phyloP scores from a whole-genome alignment of 2,888 invertebrate species.

The Apodemia duryi region DNA sequence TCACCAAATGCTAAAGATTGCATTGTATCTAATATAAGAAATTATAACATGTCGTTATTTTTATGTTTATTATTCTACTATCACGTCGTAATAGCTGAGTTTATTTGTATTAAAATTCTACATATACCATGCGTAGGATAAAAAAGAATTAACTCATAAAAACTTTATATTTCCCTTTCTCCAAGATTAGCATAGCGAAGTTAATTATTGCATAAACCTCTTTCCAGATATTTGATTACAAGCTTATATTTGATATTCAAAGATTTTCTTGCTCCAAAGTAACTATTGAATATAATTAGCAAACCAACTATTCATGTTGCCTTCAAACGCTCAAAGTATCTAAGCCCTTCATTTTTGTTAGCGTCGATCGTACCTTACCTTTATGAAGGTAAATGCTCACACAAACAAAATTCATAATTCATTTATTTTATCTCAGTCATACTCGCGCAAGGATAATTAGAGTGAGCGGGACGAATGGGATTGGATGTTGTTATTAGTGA shows the following conservation, averaged over 20 bases:
- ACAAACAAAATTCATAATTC: conserved; percentile 54
- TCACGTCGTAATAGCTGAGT: no score
- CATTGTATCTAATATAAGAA: no score
- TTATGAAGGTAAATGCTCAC: conserved; percentile 63
- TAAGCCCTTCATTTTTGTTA: conserved; percentile 76
- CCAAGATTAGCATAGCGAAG: neutral
- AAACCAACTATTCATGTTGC: conserved; percentile 52
- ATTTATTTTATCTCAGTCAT: conserved; percentile 49
- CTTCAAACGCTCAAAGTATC: conserved; percentile 61
- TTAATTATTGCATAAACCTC: neutral
- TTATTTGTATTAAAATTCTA: no score
- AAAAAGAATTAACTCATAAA: no score
- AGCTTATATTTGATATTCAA: neutral
- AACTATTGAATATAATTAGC: conserved; percentile 44
- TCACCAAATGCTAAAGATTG: no score
- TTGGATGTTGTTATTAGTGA: conserved; percentile 62
- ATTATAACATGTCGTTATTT: no score
- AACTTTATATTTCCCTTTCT: neutral
- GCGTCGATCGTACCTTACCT: conserved; percentile 68
- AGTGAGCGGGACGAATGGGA: conserved; percentile 58
- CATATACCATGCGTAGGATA: no score
- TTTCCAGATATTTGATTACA: neutral
- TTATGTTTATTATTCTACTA: no score
- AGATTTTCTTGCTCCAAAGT: conserved; percentile 3
- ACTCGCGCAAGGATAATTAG: conserved; percentile 40